A percentile compares a stretch with the other conserved stretches of the same genome.
phyloP scores from a whole-genome alignment of 1,140 invertebrate species.

The Euborellia annulipes region DNA sequence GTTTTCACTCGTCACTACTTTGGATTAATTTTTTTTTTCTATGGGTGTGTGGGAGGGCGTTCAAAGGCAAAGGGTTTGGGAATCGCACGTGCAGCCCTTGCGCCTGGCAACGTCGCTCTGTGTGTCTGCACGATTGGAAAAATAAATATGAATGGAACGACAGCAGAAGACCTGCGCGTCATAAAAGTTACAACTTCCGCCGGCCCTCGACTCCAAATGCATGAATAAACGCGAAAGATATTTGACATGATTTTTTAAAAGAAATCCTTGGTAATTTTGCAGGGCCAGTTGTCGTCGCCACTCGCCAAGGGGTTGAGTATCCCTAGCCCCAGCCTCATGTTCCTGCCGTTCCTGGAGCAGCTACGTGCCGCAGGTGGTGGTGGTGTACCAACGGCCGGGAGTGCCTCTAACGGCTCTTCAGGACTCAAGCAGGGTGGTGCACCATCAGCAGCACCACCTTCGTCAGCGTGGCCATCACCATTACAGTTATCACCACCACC shows the following conservation, averaged over 20 bases:
- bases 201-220: too few species aligned
- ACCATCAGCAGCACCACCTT: constrained; percentile 9
- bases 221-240: constrained; percentile 18
- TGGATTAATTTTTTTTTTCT: too few species aligned
- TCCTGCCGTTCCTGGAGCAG: constrained; percentile 42
- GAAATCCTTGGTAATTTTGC: too few species aligned
- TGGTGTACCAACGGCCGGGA: constrained; percentile 28
- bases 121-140: constrained; percentile 30
- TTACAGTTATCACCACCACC: constrained; percentile 31
- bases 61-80: too few species aligned
- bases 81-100: constrained; percentile 26
- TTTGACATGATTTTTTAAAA: too few species aligned
- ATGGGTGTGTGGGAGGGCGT: too few species aligned
- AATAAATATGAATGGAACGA: constrained; percentile 33
- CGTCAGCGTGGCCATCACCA: constrained; percentile 25
- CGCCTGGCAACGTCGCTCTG: constrained; percentile 23
- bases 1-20: too few species aligned
- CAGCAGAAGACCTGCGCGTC: constrained; percentile 32
- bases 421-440: constrained; percentile 7
- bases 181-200: too few species aligned
- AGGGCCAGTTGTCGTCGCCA: constrained; percentile 21
- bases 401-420: constrained; percentile 22
- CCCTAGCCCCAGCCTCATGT: constrained; percentile 35
- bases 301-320: constrained; percentile 23
- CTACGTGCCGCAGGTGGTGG: constrained; percentile 24